Evolutionary conservation across 2,888 invertebrate species (phyloP).

Genomic region (Eristalinus aeneus): DNA sequence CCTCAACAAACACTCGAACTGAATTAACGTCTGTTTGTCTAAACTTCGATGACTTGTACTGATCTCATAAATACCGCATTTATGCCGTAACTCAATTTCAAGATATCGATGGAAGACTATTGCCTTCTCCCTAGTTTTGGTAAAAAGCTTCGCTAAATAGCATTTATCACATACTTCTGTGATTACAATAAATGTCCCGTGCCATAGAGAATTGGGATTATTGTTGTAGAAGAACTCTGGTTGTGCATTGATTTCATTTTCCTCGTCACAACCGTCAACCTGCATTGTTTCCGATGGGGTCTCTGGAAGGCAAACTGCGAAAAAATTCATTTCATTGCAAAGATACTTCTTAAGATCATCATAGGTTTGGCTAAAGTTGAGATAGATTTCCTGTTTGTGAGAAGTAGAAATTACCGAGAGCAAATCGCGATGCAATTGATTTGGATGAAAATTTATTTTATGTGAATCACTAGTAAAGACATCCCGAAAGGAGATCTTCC

Average conservation of each 20-base stretch:
- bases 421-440: slow-evolving; percentile 76
- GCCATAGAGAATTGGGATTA: slow-evolving; percentile 72
- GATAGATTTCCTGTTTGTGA: slow-evolving; percentile 67
- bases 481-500: slow-evolving; percentile 15
- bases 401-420: slow-evolving; percentile 75
- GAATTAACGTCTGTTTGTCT: too few species aligned
- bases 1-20: slow-evolving; percentile 74
- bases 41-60: background rate
- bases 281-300: slow-evolving; percentile 14
- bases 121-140: slow-evolving; percentile 70
- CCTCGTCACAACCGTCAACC: slow-evolving; percentile 18
- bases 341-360: slow-evolving; percentile 73
- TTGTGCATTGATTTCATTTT: background rate
- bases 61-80: slow-evolving; percentile 27
- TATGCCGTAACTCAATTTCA: slow-evolving; percentile 72
- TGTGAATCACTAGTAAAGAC: slow-evolving; percentile 71
- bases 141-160: slow-evolving; percentile 71
- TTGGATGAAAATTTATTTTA: slow-evolving; percentile 71
- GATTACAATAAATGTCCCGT: slow-evolving; percentile 73
- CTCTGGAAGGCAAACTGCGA: slow-evolving; percentile 8
- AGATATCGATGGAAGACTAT: slow-evolving; percentile 73
- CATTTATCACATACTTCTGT: slow-evolving; percentile 20
- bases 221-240: slow-evolving; percentile 73
- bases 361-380: slow-evolving; percentile 56
- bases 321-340: slow-evolving; percentile 71